Percentiles rank a stretch among this genome's conserved stretches.
Conservation (phyloP, 2,113 vertebrate species). For the Aptenodytes patagonicus region DNA sequence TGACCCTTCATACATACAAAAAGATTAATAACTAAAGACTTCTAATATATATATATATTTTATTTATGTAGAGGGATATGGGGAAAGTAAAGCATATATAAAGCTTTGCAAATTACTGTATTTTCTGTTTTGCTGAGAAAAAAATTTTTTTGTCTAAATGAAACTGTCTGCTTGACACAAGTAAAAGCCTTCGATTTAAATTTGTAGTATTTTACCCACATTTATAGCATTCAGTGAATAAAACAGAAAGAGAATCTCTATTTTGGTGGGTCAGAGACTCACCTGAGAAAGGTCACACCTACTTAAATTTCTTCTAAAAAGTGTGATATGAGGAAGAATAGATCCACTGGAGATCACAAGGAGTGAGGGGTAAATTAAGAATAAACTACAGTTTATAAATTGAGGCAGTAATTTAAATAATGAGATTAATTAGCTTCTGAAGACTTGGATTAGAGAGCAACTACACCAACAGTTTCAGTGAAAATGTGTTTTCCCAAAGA, state of each 20-base stretch:
- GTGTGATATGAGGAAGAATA: not conserved
- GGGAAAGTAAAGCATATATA: not conserved
- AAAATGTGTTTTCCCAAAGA: not conserved
- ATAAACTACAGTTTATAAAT: not conserved
- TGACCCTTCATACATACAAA: not conserved
- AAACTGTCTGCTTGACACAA: not conserved
- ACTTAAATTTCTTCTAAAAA: not conserved
- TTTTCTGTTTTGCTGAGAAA: not conserved
- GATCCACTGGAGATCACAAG: fast-evolving
- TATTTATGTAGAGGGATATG: not conserved
- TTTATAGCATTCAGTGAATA: not conserved
- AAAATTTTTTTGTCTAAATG: not conserved
- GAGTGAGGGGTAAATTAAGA: not conserved
- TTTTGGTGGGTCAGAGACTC: not conserved
- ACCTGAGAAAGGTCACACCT: not conserved
- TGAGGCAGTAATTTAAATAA: not conserved
- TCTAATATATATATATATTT: no score
- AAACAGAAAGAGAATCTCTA: not conserved
- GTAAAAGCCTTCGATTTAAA: not conserved
- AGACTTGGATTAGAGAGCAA: not conserved
- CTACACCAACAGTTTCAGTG: not conserved
- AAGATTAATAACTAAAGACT: not conserved
- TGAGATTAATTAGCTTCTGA: not conserved
- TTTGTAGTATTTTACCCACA: not conserved
- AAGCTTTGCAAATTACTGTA: not conserved